Conservation (phyloP, 1,140 invertebrate genomes). For the Caerostris darwini region DNA sequence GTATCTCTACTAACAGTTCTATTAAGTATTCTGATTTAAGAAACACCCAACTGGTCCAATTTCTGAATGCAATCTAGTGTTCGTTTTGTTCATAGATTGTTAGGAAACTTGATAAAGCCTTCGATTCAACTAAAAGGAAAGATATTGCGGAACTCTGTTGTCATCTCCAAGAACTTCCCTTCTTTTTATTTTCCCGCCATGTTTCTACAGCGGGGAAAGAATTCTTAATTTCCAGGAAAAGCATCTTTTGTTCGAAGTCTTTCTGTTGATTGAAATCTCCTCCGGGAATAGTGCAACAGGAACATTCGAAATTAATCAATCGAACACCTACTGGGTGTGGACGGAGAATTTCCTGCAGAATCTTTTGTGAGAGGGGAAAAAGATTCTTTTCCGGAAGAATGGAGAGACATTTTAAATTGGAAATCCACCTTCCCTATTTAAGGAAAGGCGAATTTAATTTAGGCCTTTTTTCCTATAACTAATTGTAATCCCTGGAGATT, state of each 20-base stretch:
- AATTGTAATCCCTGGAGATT: background rate
- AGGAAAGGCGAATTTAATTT: background rate
- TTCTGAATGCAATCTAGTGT: no score
- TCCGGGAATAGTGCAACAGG: background rate
- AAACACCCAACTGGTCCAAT: no score
- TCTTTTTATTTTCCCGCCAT: no score
- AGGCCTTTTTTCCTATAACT: background rate
- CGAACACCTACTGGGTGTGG: background rate
- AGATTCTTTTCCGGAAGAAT: background rate
- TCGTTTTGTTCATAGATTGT: no score
- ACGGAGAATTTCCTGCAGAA: background rate
- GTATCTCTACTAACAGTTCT: no score
- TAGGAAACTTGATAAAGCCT: no score
- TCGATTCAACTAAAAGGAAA: no score
- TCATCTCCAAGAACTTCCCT: no score
- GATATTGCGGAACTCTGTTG: no score
- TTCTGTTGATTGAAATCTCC: background rate
- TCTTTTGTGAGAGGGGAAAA: background rate
- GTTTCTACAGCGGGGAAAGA: background rate
- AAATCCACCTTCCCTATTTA: background rate
- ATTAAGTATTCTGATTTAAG: no score
- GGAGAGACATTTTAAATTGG: background rate
- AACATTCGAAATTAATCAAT: conserved; percentile 30
- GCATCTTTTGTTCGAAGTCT: background rate
- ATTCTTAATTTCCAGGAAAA: background rate